phyloP scores from a whole-genome alignment of 1,140 invertebrate species.

The Conopomorpha cramerella region DNA sequence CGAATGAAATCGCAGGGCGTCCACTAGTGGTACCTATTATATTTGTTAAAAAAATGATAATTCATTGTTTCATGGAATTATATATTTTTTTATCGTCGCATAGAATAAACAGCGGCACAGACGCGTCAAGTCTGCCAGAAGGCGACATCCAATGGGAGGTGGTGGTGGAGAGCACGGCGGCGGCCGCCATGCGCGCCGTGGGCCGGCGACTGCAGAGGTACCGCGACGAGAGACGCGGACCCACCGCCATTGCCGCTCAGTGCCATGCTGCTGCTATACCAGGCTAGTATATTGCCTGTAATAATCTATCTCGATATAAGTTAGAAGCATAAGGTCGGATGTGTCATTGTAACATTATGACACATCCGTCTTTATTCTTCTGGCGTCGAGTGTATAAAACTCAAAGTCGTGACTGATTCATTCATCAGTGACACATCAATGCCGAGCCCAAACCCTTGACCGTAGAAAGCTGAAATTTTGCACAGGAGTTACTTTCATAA shows the following conservation, averaged over 20 bases:
- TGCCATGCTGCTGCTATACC: no score
- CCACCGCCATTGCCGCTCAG: constrained; percentile 84
- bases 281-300: no score
- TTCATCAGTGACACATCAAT: no score
- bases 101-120: constrained; percentile 60
- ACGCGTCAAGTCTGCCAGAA: constrained; percentile 58
- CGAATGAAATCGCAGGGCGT: background rate
- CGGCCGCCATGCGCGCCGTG: constrained; percentile 74
- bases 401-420: no score
- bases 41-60: background rate
- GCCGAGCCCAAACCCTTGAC: no score
- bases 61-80: background rate
- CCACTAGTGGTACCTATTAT: background rate
- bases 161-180: constrained; percentile 76
- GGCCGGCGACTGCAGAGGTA: constrained; percentile 80
- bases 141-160: constrained; percentile 79
- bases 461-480: no score
- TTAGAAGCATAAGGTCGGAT: no score
- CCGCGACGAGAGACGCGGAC: constrained; percentile 86
- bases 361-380: no score
- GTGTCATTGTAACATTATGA: no score
- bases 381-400: no score
- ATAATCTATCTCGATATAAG: no score
- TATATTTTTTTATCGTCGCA: constrained; percentile 2
- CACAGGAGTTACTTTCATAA: no score